Base-by-base conservation (phyloP, 2,888 invertebrate species). In the Volucella bombylans region DNA sequence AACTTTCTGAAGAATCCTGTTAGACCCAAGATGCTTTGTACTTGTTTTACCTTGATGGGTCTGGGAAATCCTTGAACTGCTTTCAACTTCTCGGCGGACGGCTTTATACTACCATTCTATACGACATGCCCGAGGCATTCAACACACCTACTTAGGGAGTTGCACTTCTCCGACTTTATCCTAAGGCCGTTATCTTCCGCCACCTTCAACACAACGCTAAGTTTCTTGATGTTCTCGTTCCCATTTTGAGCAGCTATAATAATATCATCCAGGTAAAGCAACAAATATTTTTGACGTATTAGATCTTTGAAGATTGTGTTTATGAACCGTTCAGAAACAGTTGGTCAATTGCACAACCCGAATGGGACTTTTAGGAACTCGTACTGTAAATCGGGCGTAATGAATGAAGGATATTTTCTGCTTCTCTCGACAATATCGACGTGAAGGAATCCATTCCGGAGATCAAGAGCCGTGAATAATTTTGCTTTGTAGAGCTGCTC, bases 361-460 rank as follows among this genome's bases (percentile, higher is more conserved):
- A 91, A 92, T 0, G 91, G 91, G 50, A 88, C 88, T 81, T 86
- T 88, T 9, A 88, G 39, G 81, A 91, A 92, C 80, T 92, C 90
- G 86, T 86, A 91, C 41, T 90, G 91, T 2, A 90, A 90, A 73
- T 87, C 87, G 6, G 87, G 90, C 10, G 89, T 91, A 0, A 92
- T 90, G 86, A 92, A 91, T 0, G 91, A 72, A 3, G 91, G 91
- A 69, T 90, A 91, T 86, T 82, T 82, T 39, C 72, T 43, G 23
- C 73, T 83, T 1, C 11, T 10, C n/a, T 68, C 23, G 0, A 54
- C 55, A 0, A 79, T 68, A 0, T 72, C n/a, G 1, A 76, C 62
- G 50, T 79, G 69, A 14, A 69, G 79, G 18, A 76, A 76, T 4
- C 76, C 57, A 45, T 86, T 45, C 8, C 41, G 39, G 11, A 82